Percentiles rank a stretch among this genome's conserved stretches.
Evolutionary conservation across 2,797 vertebrate species (phyloP).

Genomic region (Brotula barbata): DNA sequence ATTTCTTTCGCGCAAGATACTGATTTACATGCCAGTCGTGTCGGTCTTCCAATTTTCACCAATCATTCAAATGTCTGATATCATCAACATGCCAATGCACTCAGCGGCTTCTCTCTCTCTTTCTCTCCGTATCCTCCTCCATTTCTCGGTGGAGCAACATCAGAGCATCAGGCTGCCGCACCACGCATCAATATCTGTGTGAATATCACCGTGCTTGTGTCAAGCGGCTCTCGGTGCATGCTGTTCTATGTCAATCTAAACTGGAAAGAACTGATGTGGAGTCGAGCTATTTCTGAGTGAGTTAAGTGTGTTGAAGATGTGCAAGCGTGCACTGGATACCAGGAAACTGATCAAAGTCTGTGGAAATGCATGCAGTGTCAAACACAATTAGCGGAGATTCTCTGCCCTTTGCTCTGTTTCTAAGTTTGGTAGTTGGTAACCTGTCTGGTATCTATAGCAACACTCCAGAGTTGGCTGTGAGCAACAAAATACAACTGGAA

Average conservation of each 20-base stretch:
- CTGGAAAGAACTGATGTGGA: constrained; percentile 39
- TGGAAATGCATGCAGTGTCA: constrained; percentile 22
- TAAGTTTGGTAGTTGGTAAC: constrained; percentile 58
- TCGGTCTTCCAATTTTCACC: constrained; percentile 53
- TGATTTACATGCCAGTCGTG: constrained; percentile 58
- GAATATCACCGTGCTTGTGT: constrained; percentile 64
- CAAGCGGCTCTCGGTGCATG: constrained; percentile 19
- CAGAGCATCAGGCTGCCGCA: constrained; percentile 59
- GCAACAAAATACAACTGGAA: constrained; percentile 57
- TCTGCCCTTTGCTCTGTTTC: constrained; percentile 36
- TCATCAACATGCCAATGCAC: constrained; percentile 53
- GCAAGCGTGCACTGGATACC: constrained; percentile 28
- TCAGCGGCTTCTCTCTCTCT: constrained; percentile 23
- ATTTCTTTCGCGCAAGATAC: constrained; percentile 44
- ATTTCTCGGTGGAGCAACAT: constrained; percentile 54
- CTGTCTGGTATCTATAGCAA: constrained; percentile 74
- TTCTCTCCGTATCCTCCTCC: constrained; percentile 23
- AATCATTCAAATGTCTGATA: constrained; percentile 52
- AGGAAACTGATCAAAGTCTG: constrained; percentile 39
- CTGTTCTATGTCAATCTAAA: constrained; percentile 55
- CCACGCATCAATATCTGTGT: constrained; percentile 73
- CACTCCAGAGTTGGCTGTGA: constrained; percentile 55
- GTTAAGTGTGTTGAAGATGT: constrained; percentile 36
- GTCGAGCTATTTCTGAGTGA: constrained; percentile 11
- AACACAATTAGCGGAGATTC: constrained; percentile 52